These are phyloP conservation scores for Agrotis puta DNA, from an alignment of 2,888 invertebrate genomes.

Conservation along the genomic window DNA sequence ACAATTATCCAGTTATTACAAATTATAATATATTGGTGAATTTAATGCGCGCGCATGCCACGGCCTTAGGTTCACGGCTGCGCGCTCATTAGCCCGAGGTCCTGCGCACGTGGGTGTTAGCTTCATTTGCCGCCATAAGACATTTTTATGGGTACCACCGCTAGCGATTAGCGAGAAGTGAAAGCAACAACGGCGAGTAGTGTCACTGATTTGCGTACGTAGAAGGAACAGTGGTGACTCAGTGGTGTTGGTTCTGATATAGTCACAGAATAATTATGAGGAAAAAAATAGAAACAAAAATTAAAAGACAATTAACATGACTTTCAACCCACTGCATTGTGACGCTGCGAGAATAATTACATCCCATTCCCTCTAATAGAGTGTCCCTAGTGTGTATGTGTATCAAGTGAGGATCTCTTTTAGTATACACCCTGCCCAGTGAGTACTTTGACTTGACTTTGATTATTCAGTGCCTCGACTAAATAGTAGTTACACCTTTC, in stretches of 20 bases:
- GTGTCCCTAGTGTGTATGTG: background rate
- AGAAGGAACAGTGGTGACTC: too few species aligned
- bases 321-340: too few species aligned
- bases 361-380: background rate
- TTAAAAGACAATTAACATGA: too few species aligned
- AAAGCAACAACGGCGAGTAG: background rate
- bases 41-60: slow-evolving; percentile 54
- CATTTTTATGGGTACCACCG: background rate
- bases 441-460: background rate
- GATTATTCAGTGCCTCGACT: background rate
- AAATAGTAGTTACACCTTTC: too few species aligned
- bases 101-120: slow-evolving; percentile 64
- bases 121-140: slow-evolving; percentile 65
- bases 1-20: slow-evolving; percentile 32
- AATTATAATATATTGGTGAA: slow-evolving; percentile 34
- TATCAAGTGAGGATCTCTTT: background rate
- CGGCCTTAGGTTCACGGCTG: slow-evolving; percentile 68
- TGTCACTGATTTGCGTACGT: too few species aligned
- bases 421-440: background rate
- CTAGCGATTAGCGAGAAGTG: background rate
- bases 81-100: slow-evolving; percentile 61
- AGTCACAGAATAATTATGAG: too few species aligned
- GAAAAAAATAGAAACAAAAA: too few species aligned
- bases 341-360: too few species aligned
- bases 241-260: too few species aligned